Base-by-base conservation (phyloP, 2,797 vertebrate species). In the Melanotaenia nigrans region DNA sequence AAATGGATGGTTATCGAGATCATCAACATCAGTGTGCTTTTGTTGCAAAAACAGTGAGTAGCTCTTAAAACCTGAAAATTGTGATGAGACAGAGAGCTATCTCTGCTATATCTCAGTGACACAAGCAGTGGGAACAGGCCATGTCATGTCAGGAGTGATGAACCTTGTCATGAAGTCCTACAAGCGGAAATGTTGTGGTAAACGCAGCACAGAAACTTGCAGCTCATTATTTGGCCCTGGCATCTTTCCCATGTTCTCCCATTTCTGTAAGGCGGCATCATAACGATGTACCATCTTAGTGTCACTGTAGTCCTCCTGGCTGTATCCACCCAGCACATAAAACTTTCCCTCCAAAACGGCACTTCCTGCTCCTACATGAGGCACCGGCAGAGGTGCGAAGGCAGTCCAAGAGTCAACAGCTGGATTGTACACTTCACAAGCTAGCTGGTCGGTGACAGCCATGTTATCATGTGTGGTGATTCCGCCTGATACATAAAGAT, bases 301-400 rank as follows among this genome's bases (percentile, higher is more conserved):
- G 38, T 95, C 94, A 1, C 82, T 89, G 79, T 87, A 93, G 73
- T 94, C 90, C 24, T 94, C 94, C 54, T 92, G 92, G 69, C 88
- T 92, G 85, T 94, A 95, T 51, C 94, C 95, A 0, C 95, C 95
- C 33, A 95, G 77, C 20, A 95, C 63, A 35, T 95, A 95, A 40
- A 95, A 78, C 85, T 87, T 93, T 16, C 81, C 92, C 82, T 95
- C 95, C 77, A 94, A 75, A 60, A 94, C 78, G 0, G 82, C 89
- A 14, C 94, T 91, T 28, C 91, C 94, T 1, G 94, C 92, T 8
- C 94, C 93, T 0, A 93, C 93, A 5, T 95, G 95, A 3, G 94
- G 91, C 32, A 94, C 73, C 0, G 80, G 60, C 40, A 95, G 85
- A 16, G 88, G 62, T 0, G 79, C 4, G 11, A 95, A 73, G 9